phyloP scores from a whole-genome alignment of 2,113 vertebrate genomes.

The Passer domesticus region DNA sequence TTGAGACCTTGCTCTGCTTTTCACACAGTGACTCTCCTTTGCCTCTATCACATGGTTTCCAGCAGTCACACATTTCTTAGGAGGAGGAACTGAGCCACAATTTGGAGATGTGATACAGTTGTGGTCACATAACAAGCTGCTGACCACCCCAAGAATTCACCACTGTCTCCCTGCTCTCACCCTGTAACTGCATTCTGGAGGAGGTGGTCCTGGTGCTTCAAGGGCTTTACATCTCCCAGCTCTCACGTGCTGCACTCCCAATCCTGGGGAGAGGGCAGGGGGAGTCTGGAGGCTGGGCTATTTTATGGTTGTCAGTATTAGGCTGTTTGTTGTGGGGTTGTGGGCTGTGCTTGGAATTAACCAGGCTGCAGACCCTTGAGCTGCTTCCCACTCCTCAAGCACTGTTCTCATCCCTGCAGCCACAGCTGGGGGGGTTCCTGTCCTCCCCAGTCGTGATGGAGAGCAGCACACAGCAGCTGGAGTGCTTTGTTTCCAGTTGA shows the following conservation, averaged over 20 bases:
- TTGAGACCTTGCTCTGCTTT: not conserved
- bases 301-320: not conserved
- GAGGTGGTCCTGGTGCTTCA: not conserved
- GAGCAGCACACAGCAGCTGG: not conserved
- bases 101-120: not conserved
- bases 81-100: not conserved
- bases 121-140: not conserved
- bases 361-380: not conserved
- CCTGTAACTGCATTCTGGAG: not conserved
- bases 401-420: not conserved
- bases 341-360: not conserved
- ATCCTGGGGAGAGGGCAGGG: not conserved
- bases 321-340: not conserved
- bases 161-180: not conserved
- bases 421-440: not conserved
- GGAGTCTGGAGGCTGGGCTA: not conserved
- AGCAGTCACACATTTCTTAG: not conserved
- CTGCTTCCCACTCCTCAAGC: not conserved
- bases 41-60: not conserved
- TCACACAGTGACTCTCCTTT: not conserved
- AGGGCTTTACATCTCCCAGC: not conserved
- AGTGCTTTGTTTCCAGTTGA: slow-evolving; percentile 7
- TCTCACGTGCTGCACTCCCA: rapidly evolving
- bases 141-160: not conserved
- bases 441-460: rapidly evolving